A percentile compares a stretch with the other conserved stretches of the same genome.
These are phyloP conservation scores for Mantis religiosa DNA, from an alignment of 2,888 invertebrate genomes.

Conservation along the genomic window DNA sequence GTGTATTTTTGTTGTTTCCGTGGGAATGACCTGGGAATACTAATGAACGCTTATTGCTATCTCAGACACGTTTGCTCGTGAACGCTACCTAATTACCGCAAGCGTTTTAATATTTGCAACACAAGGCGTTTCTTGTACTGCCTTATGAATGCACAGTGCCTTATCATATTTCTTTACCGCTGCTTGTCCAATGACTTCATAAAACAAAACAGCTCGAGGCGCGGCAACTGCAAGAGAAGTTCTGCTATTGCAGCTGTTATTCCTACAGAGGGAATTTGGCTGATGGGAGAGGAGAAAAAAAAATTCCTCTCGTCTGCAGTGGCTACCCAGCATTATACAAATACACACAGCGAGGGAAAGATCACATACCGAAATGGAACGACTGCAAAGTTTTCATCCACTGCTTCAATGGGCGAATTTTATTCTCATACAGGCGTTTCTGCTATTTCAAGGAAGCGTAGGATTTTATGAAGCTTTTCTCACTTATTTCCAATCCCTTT, in stretches of 20 bases:
- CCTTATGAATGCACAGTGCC: slow-evolving; percentile 11
- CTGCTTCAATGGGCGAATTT: too few species aligned
- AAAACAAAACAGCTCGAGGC: slow-evolving; percentile 3
- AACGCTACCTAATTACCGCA: not conserved
- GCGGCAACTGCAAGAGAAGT: not conserved
- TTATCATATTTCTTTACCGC: slow-evolving; percentile 9
- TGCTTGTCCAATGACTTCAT: slow-evolving; percentile 7
- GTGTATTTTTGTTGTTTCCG: too few species aligned
- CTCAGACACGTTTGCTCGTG: not conserved
- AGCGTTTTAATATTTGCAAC: not conserved
- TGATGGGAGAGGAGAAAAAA: not conserved
- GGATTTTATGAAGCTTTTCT: too few species aligned
- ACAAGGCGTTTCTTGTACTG: not conserved
- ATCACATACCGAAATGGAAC: not conserved
- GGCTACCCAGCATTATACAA: not conserved
- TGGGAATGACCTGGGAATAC: too few species aligned
- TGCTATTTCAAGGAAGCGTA: too few species aligned
- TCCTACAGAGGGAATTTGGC: not conserved
- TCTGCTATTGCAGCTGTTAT: not conserved
- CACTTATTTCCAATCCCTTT: too few species aligned
- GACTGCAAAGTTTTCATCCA: not conserved
- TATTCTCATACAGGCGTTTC: too few species aligned
- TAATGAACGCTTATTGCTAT: not conserved
- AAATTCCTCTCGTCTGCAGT: not conserved
- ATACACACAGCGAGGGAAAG: not conserved